Evolutionary conservation across 2,797 vertebrate species (phyloP), one percentile per base, ranked within the genome.

Genomic region (Carduelis carduelis): DNA sequence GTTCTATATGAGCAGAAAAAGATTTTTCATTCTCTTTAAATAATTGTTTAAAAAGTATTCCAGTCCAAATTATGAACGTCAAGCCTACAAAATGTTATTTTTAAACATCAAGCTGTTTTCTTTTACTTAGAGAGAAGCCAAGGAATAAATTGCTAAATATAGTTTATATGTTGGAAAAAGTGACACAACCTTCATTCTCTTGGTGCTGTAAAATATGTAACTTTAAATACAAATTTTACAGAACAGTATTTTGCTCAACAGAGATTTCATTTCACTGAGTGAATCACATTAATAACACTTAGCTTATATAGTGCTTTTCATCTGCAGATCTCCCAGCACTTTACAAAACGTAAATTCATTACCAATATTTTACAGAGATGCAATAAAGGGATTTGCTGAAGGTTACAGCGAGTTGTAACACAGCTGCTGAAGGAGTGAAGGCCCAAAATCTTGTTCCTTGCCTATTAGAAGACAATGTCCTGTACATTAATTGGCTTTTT

Each of bases 281-380:
- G 91, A 96, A 94, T 96, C 94, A 95, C 93, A 96, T 97, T 95
- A 96, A 96, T 97, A 94, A 96, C 93, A 96, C 93, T 95, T 95
- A 97, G 83, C 89, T 94, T 97, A 90, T 96, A 89, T 86, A 92
- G 90, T 66, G 93, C 87, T 95, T 95, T 96, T 95, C 90, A 94
- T 96, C 95, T 91, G 82, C 52, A 71, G 93, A 94, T 95, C 87
- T 94, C 90, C 89, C 92, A 94, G 91, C 89, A 94, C 91, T 95
- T 94, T 86, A 95, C 93, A 94, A 95, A 96, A 91, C 55, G 9
- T 96, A 97, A 96, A 97, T 97, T 94, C 94, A 96, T 96, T 96
- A 96, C 90, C 92, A 87, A 65, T 95, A 96, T 96, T 96, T 97
- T 94, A 95, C 85, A 88, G 82, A 92, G 93, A 76, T 90, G 85